Percentiles rank a stretch among this genome's conserved stretches.
phyloP scores from a whole-genome alignment of 1,140 invertebrate species.

The Drepana arcuata region DNA sequence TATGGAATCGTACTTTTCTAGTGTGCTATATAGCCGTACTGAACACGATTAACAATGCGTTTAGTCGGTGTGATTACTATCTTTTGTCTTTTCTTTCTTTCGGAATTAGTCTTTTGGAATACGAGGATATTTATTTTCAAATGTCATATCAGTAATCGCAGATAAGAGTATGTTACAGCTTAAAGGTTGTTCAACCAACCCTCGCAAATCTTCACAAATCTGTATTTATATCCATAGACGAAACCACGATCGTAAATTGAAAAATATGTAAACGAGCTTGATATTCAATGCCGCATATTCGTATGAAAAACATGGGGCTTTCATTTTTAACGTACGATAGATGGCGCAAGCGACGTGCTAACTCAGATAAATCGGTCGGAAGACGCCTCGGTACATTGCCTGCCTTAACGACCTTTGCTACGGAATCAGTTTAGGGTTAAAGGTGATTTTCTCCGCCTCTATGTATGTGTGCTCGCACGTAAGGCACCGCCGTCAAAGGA shows the following conservation, averaged over 20 bases:
- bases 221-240: conserved; percentile 15
- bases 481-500: conserved; percentile 14
- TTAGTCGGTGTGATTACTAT: too few relatives aligned
- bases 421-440: conserved; percentile 53
- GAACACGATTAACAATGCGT: too few relatives aligned
- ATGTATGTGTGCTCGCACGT: conserved; percentile 9
- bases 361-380: conserved; percentile 57
- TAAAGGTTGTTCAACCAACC: too few relatives aligned
- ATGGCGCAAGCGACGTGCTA: conserved; percentile 25
- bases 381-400: conserved; percentile 50
- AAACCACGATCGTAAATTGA: conserved; percentile 37
- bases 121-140: too few relatives aligned
- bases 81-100: too few relatives aligned
- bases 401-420: conserved; percentile 53
- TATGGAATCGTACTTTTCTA: too few relatives aligned
- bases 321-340: conserved; percentile 54
- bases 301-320: conserved; percentile 40
- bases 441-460: conserved; percentile 37
- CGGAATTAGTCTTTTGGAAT: too few relatives aligned
- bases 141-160: too few relatives aligned
- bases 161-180: too few relatives aligned
- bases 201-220: conserved; percentile 9
- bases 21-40: too few relatives aligned
- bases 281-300: conserved; percentile 48
- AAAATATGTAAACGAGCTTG: conserved; percentile 49